Percentiles rank a stretch among this genome's conserved stretches.
Conservation (phyloP, 2,113 vertebrate genomes). For the Lepus timidus region DNA sequence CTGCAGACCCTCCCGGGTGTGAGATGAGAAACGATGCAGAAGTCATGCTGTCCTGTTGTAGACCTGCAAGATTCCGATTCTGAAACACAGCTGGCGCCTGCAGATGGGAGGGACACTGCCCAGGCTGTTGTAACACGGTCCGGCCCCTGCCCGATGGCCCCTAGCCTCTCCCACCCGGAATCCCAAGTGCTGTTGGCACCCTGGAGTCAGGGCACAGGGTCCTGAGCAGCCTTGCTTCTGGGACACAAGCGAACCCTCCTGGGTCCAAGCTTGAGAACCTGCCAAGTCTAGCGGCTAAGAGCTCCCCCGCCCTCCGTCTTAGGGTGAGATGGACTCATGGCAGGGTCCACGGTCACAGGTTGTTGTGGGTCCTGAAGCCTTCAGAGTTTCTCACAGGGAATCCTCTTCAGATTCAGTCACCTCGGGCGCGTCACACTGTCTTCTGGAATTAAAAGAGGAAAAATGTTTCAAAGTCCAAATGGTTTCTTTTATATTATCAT, state of each 20-base stretch:
- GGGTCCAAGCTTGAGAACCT: neutral
- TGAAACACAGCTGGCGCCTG: neutral
- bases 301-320: fast-evolving
- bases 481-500: neutral
- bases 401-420: neutral
- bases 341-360: neutral
- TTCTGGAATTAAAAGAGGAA: neutral
- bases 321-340: fast-evolving
- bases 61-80: neutral
- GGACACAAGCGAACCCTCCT: too few species aligned
- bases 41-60: neutral
- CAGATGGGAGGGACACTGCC: neutral
- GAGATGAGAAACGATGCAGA: too few species aligned
- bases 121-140: neutral
- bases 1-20: neutral
- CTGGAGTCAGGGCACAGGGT: neutral
- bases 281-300: neutral
- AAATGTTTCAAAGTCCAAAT: neutral
- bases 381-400: neutral
- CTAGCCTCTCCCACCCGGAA: neutral
- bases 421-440: too few species aligned
- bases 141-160: fast-evolving
- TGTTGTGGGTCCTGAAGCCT: fast-evolving
- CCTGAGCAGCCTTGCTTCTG: too few species aligned
- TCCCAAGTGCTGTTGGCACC: neutral